Percentiles rank a stretch among this genome's conserved stretches.
These are phyloP conservation scores for Tolmerus cingulatus DNA, from an alignment of 2,888 invertebrate species.

Conservation along the genomic window DNA sequence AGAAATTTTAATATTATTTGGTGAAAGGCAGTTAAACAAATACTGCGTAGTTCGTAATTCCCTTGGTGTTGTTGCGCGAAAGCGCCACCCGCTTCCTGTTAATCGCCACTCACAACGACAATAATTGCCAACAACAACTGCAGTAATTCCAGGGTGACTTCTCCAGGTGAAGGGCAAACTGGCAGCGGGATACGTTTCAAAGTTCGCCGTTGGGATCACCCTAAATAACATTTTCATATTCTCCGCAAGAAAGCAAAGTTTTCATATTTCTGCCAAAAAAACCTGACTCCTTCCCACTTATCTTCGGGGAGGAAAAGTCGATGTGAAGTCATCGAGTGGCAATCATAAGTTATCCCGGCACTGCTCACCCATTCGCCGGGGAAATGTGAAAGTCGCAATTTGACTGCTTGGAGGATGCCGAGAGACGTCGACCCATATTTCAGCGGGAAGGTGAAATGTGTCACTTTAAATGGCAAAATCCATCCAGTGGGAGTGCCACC, in stretches of 20 bases:
- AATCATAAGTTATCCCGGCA: background rate
- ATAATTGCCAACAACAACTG: background rate
- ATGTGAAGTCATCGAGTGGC: background rate
- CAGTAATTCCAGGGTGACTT: background rate
- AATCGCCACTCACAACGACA: background rate
- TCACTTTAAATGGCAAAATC: conserved; percentile 15
- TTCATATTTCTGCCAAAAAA: background rate
- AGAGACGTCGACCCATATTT: conserved; percentile 8
- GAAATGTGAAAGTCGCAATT: background rate
- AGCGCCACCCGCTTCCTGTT: background rate
- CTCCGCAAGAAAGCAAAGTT: background rate
- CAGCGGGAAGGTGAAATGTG: conserved; percentile 10
- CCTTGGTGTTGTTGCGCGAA: too few relatives aligned
- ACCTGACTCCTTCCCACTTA: background rate
- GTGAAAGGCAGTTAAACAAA: too few relatives aligned
- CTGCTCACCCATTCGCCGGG: background rate
- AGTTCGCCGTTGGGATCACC: background rate
- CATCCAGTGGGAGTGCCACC: background rate
- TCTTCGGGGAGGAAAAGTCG: background rate
- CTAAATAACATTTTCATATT: background rate
- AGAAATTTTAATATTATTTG: too few relatives aligned
- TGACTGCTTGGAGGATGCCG: background rate
- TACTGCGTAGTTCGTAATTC: too few relatives aligned
- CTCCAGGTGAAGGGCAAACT: background rate
- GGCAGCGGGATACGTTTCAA: background rate